Percentiles rank a stretch among this genome's conserved stretches.
Conservation (phyloP, 2,113 vertebrate species). For the Ciconia stormi region DNA sequence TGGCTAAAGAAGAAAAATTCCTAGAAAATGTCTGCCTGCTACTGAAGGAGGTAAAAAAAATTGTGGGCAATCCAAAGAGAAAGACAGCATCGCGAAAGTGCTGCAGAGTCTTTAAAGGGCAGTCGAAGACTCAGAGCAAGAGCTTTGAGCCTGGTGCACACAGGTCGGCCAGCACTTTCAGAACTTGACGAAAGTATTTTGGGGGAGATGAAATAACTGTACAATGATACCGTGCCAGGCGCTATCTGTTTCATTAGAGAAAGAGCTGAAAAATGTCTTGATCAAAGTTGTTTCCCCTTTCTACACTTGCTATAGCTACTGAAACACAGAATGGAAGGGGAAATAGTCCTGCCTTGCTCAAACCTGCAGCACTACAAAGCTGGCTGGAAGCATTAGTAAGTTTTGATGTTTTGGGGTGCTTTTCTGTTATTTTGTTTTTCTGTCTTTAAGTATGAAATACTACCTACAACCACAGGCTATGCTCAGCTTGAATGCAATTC, state of each 20-base stretch:
- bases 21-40: neutral
- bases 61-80: neutral
- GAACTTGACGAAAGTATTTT: neutral
- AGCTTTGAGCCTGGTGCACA: neutral
- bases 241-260: neutral
- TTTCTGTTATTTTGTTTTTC: neutral
- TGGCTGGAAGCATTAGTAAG: neutral
- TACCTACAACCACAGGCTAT: neutral
- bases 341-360: neutral
- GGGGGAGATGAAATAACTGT: neutral
- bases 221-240: neutral
- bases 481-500: neutral
- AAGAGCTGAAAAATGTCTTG: slow-evolving; percentile 12
- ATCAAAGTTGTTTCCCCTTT: neutral
- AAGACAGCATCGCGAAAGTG: neutral
- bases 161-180: slow-evolving; percentile 3
- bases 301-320: neutral
- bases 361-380: neutral
- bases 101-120: neutral
- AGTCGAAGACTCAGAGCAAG: neutral
- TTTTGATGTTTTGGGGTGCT: neutral
- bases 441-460: neutral
- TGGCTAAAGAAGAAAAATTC: neutral
- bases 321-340: neutral
- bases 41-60: neutral